phyloP scores from a whole-genome alignment of 2,113 vertebrate genomes.

The Ceyx melanurus region DNA sequence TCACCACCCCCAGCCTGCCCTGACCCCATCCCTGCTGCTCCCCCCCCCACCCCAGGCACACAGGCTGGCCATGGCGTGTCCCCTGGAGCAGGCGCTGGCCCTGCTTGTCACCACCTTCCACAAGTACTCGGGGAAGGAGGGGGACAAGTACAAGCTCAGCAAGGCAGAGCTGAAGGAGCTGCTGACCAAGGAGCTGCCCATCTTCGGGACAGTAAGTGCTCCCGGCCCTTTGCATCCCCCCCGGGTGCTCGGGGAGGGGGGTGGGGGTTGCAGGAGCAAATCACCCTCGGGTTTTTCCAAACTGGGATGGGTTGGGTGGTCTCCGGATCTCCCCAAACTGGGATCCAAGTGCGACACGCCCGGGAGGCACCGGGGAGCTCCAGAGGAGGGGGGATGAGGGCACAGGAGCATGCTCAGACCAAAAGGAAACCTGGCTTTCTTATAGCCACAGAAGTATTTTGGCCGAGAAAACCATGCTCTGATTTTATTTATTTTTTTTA shows the following conservation, averaged over 20 bases:
- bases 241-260: fast-evolving
- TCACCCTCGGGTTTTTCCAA: fast-evolving
- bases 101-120: slow-evolving; percentile 75
- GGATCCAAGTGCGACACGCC: fast-evolving
- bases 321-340: neutral
- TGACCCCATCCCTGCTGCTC: fast-evolving
- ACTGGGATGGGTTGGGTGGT: fast-evolving
- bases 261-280: fast-evolving
- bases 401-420: neutral
- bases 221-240: fast-evolving
- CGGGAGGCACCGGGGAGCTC: neutral
- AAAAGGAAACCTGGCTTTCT: neutral
- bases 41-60: neutral
- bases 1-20: neutral
- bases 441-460: neutral
- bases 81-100: slow-evolving; percentile 57
- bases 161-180: slow-evolving; percentile 82
- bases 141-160: slow-evolving; percentile 72
- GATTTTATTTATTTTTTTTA: neutral
- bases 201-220: slow-evolving; percentile 76
- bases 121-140: slow-evolving; percentile 75
- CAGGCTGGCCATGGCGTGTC: slow-evolving; percentile 21
- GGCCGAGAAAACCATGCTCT: neutral
- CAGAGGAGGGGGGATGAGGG: fast-evolving
- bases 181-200: slow-evolving; percentile 75